Evolutionary conservation across 1,140 invertebrate species (phyloP).

Genomic region (Drosophila orosa): DNA sequence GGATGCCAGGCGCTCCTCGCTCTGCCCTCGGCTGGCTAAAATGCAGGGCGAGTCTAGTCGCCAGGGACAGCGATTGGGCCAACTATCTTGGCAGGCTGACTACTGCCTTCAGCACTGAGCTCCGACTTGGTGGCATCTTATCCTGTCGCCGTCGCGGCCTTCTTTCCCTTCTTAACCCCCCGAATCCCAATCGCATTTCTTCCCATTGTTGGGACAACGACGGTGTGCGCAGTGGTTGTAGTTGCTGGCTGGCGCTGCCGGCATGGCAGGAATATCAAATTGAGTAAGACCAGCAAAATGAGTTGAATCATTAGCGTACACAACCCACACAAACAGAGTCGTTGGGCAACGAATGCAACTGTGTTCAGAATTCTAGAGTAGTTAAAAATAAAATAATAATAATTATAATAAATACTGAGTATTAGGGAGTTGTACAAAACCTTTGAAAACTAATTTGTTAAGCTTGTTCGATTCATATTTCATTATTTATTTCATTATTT

Average conservation of each 20-base stretch:
- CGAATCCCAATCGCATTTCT: slow-evolving; percentile 18
- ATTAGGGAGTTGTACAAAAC: neutral
- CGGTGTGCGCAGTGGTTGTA: slow-evolving; percentile 20
- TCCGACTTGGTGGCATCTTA: slow-evolving; percentile 64
- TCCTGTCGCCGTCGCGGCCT: slow-evolving; percentile 57
- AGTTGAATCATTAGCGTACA: slow-evolving; percentile 80
- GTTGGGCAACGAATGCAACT: slow-evolving; percentile 3
- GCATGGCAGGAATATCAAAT: slow-evolving; percentile 73
- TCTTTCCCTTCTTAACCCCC: slow-evolving; percentile 2
- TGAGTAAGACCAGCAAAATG: slow-evolving; percentile 78
- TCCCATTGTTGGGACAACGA: slow-evolving; percentile 16
- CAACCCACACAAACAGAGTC: slow-evolving; percentile 28
- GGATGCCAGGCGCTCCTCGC: slow-evolving; percentile 2
- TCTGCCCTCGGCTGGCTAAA: slow-evolving; percentile 12
- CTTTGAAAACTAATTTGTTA: neutral
- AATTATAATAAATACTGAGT: too few species aligned
- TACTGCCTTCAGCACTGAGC: slow-evolving; percentile 39
- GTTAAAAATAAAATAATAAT: neutral
- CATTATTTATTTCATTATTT: neutral
- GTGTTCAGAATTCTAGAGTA: neutral
- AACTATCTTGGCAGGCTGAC: slow-evolving; percentile 56
- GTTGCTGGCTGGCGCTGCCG: slow-evolving; percentile 31
- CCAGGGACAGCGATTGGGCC: slow-evolving; percentile 54
- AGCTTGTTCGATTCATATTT: too few species aligned
- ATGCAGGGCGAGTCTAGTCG: slow-evolving; percentile 38